Base-by-base conservation (phyloP, 92 coral and sea anemone genomes). In the Bergia sp. region DNA sequence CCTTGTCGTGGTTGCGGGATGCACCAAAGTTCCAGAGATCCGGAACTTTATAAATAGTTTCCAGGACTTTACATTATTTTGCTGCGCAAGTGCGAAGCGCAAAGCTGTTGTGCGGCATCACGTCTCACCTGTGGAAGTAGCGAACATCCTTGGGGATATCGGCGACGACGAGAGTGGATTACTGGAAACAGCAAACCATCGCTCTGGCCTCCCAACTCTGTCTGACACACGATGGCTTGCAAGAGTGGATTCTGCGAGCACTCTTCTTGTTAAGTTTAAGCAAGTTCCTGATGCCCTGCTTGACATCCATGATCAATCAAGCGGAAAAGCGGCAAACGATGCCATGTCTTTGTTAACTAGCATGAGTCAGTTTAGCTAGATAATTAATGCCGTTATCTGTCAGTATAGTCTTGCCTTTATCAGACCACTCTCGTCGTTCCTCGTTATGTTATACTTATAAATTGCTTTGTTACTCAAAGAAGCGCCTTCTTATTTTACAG, bases 41-140 rank as follows among this genome's bases (percentile, higher is more conserved):
- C 29, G 29, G 29, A 29, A 29, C 29, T 29, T 29, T 29, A 29
- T 29, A 29, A 29, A 0, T 90, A 90, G 87, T 66, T 86, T 86
- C 86, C 82, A 86, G 45, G 85, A 82, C 37, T 64, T 89, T 38
- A 89, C 92, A 53, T 81, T 91, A 45, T 86, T 91, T 80, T 91
- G 88, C 81, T 81, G 90, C 43, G 79, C 85, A 81, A 85, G 90
- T 61, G 79, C 93, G 29, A 87, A 91, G 76, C 40, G 92, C 55
- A 90, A 86, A 85, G 85, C 81, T 20, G 85, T 87, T 55, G 79
- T 91, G 65, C 84, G 66, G 36, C 80, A 76, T 81, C 85, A 50
- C 57, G 78, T 85, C 44, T 69, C 88, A 85, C 89, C 80, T 45
- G 71, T 45, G 41, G 86, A 72, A 37, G 61, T 80, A 21, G 71